phyloP scores from a whole-genome alignment of 2,888 invertebrate species.

The Hydrotaea diabolus region DNA sequence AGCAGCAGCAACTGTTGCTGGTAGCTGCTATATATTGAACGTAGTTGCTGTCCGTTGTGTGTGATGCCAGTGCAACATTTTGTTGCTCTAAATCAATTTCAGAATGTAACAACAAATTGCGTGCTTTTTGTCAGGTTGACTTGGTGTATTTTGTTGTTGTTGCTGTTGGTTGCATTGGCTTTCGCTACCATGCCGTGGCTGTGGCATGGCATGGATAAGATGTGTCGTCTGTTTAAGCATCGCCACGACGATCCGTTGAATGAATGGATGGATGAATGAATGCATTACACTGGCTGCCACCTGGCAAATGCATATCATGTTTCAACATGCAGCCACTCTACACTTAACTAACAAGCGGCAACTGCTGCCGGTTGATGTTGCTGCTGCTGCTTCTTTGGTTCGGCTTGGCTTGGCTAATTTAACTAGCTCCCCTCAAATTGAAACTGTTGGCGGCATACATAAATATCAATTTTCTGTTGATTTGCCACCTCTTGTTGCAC shows the following conservation, averaged over 20 bases:
- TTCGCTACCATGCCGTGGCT: not conserved
- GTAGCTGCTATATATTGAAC: not conserved
- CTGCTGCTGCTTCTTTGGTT: conserved; percentile 42
- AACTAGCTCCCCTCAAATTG: conserved; percentile 38
- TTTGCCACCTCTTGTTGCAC: conserved; percentile 65
- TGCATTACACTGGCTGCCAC: conserved; percentile 31
- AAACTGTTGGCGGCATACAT: conserved; percentile 61
- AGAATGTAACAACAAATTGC: conserved; percentile 65
- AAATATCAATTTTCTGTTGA: conserved; percentile 68
- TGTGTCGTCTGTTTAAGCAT: conserved; percentile 12
- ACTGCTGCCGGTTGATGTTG: conserved; percentile 1
- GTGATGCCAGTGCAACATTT: not conserved
- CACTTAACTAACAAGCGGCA: conserved; percentile 12
- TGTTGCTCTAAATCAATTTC: conserved; percentile 66
- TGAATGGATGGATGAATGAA: conserved; percentile 19
- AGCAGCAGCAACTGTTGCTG: not conserved
- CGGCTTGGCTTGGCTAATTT: conserved; percentile 2
- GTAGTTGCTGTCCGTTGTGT: not conserved
- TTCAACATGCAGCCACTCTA: conserved; percentile 36
- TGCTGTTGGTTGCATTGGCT: too few relatives aligned
- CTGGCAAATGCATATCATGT: conserved; percentile 64
- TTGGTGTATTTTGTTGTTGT: not conserved
- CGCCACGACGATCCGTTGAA: not conserved
- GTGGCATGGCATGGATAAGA: conserved; percentile 11
- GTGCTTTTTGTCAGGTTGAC: conserved; percentile 51